Evolutionary conservation across 1,140 invertebrate species (phyloP), one percentile per base, ranked within the genome.

Genomic region (Drosophila arawakana): DNA sequence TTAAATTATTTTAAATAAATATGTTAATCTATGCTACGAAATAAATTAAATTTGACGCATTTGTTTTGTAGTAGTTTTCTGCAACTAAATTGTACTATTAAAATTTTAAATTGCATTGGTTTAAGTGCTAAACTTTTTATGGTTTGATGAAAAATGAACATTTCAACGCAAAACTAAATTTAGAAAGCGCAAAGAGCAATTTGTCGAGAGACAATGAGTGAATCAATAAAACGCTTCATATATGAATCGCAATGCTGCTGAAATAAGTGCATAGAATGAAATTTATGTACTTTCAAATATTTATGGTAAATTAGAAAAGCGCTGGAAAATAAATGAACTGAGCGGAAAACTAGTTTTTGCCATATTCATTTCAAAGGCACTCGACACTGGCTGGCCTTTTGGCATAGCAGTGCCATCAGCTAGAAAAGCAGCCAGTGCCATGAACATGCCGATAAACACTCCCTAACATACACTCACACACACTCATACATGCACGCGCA

Each of bases 281-380:
- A 73, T 65, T 65, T 50, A 61, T 60, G 63, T 63, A 60, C 63
- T 54, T 52, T 67, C 18, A 73, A 73, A 54, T 43, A 68, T 61
- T 73, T 69, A 61, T 69, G 59, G 65, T 68, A 46, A 30, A 39
- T 67, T 68, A 58, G 25, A 30, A 30, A 30, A 30, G 58, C 11
- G 35, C 43, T 30, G 15, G 11, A 3, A 35, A 54, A 65, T 39
- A 50, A 41, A 61, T 50, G 30, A 52, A 4, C 21, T 8, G 18
- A 43, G 35, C 13, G 13, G 41, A 65, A 65, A 65, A 54, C 18
- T 44, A 50, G 49, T 59, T 67, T 54, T 52, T 59, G 58, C 11
- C 11, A 50, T 44, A 69, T 69, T 55, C 55, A 68, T 60, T 47
- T 46, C 39, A 68, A 68, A 73, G 55, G n/a, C 57, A 37, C 30